Evolutionary conservation across 2,113 vertebrate species (phyloP).

Genomic region (Epinephelus cyanopodus): DNA sequence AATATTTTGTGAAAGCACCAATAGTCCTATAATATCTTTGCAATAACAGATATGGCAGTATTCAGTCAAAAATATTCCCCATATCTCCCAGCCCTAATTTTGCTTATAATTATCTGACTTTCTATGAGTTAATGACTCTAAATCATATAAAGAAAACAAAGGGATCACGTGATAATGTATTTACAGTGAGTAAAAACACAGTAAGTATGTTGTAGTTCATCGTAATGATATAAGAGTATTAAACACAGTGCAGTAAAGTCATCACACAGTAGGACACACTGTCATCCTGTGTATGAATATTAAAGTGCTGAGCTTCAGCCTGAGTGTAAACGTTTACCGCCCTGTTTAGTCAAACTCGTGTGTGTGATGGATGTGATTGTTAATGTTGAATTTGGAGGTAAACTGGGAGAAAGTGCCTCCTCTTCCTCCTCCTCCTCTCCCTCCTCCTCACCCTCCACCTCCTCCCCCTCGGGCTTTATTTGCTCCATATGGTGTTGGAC

Average conservation of each 20-base stretch:
- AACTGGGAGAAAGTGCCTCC: constrained; percentile 51
- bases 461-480: constrained; percentile 70
- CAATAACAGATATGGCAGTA: too few relatives aligned
- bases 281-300: neutral
- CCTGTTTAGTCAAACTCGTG: constrained; percentile 56
- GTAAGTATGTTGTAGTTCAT: neutral
- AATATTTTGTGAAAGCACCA: too few relatives aligned
- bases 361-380: constrained; percentile 50
- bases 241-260: neutral
- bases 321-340: constrained; percentile 57
- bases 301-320: constrained; percentile 25
- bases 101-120: too few relatives aligned
- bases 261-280: neutral
- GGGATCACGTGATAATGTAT: neutral
- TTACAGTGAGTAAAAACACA: neutral
- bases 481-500: constrained; percentile 85
- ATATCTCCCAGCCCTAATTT: too few relatives aligned
- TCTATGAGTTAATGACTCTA: neutral
- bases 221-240: neutral
- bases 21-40: too few relatives aligned
- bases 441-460: constrained; percentile 34
- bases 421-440: constrained; percentile 47
- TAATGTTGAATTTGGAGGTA: constrained; percentile 67
- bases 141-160: neutral
- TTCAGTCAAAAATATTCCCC: too few relatives aligned